Conservation (phyloP, 1,140 invertebrate genomes). For the Cydia amplana region DNA sequence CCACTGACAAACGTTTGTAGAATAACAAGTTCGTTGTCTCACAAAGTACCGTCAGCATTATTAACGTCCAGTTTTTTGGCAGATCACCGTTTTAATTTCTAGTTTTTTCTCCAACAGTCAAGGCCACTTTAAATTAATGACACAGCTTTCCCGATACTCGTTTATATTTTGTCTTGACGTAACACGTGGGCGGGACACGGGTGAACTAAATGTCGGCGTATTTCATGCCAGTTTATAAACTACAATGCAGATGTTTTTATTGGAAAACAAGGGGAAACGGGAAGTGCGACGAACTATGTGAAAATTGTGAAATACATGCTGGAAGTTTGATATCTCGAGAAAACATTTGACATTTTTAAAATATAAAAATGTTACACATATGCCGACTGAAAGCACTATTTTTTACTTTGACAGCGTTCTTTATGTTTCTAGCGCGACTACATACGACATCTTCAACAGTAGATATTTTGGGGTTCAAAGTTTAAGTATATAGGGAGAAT, state of each 20-base stretch:
- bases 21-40: no score
- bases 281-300: background rate
- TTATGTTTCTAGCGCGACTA: no score
- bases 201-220: slow-evolving; percentile 17
- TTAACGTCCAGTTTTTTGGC: background rate
- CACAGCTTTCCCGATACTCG: background rate
- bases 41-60: background rate
- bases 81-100: slow-evolving; percentile 4
- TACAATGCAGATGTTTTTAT: slow-evolving; percentile 14
- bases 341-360: no score
- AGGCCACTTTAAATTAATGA: slow-evolving; percentile 12
- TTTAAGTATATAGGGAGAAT: no score
- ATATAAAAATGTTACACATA: no score
- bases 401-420: no score
- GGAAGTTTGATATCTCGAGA: no score
- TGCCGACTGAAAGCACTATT: no score
- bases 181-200: background rate
- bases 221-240: background rate
- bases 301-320: background rate
- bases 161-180: background rate
- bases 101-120: slow-evolving; percentile 7
- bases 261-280: slow-evolving; percentile 7
- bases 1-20: no score
- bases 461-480: no score
- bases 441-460: no score